Conservation (phyloP, 1,140 invertebrate species). For the Aphidius gifuensis region DNA sequence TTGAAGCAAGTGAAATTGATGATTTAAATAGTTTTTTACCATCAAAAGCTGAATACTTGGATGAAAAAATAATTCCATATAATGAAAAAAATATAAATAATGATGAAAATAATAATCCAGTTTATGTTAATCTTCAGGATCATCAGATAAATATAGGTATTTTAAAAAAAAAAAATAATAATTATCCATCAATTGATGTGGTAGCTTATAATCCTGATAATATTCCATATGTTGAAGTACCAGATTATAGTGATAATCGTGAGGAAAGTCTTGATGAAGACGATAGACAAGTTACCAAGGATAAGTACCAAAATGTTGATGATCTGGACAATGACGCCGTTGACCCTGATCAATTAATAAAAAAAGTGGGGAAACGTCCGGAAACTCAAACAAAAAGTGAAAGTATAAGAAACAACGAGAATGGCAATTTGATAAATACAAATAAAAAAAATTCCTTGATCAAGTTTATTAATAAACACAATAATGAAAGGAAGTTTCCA, state of each 20-base stretch:
- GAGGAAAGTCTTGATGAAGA: conserved; percentile 37
- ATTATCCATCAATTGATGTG: conserved; percentile 16
- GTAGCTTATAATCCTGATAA: conserved; percentile 31
- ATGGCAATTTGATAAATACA: conserved; percentile 2
- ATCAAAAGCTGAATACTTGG: conserved; percentile 3
- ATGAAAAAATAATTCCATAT: conserved; percentile 4
- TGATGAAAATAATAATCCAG: conserved; percentile 11
- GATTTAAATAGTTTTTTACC: conserved; percentile 20
- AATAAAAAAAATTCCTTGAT: neutral
- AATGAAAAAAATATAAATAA: neutral
- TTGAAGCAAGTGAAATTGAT: conserved; percentile 18
- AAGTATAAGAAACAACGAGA: conserved; percentile 19
- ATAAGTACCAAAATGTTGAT: conserved; percentile 26
- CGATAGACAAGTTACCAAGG: conserved; percentile 25
- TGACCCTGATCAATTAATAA: conserved; percentile 24
- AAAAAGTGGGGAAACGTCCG: conserved; percentile 13
- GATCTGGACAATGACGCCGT: conserved; percentile 32
- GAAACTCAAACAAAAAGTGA: conserved; percentile 17
- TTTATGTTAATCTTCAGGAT: conserved; percentile 29
- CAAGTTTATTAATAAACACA: neutral
- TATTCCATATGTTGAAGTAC: conserved; percentile 41
- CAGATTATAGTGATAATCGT: conserved; percentile 37
- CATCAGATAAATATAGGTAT: conserved; percentile 21
- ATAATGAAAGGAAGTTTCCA: neutral
- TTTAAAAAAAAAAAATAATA: neutral